These are phyloP conservation scores for Stenoptilia bipunctidactyla DNA, from an alignment of 2,888 invertebrate species.

Conservation along the genomic window DNA sequence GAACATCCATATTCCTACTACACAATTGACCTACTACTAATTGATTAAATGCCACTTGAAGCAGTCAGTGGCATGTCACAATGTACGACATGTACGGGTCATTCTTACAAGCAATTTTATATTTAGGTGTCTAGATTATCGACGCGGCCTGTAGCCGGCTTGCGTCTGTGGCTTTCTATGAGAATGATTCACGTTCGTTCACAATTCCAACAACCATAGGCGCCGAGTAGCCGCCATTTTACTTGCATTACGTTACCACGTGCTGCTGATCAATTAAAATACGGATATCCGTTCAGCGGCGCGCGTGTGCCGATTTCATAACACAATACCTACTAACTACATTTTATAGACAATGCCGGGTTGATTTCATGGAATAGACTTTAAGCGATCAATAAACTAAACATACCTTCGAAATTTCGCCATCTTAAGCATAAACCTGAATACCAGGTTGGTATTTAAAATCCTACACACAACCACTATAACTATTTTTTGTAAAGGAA, in stretches of 20 bases:
- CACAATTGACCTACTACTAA: no score
- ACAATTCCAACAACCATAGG: constrained; percentile 12
- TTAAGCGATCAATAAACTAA: constrained; percentile 2
- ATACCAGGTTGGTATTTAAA: no score
- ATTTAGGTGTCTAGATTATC: no score
- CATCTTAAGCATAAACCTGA: constrained; percentile 44
- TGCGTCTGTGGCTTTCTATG: constrained; percentile 2
- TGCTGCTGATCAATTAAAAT: constrained; percentile 38
- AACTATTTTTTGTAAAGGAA: no score
- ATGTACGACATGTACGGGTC: no score
- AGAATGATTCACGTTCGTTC: constrained; percentile 20
- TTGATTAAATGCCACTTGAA: no score
- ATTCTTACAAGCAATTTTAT: no score
- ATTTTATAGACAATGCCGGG: constrained; percentile 1
- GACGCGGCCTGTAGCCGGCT: constrained; percentile 7
- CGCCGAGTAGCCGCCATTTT: constrained; percentile 50
- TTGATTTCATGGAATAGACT: no score
- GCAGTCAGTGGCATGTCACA: no score
- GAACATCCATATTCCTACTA: no score
- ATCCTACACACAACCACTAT: no score
- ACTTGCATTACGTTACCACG: constrained; percentile 45
- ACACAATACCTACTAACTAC: no score
- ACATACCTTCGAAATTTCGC: constrained; percentile 54
- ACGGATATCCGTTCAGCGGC: constrained; percentile 1
- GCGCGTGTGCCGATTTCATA: not conserved